A percentile compares a stretch with the other conserved stretches of the same genome.
These are phyloP conservation scores for Diplodus puntazzo DNA, from an alignment of 2,797 vertebrate species.

Conservation along the genomic window DNA sequence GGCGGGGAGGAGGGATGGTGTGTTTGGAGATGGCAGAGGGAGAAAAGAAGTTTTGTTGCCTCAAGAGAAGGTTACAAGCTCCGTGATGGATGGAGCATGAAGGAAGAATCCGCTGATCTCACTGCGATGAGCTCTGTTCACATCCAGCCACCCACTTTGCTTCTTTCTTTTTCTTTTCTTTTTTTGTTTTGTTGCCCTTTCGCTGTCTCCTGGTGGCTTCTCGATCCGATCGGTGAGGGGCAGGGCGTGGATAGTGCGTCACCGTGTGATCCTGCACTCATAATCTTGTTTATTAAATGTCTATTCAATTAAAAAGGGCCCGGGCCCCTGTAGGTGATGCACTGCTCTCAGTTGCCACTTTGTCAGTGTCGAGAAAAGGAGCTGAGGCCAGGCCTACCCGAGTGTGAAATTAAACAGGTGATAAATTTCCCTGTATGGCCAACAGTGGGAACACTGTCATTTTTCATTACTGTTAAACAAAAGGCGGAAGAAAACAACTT, in stretches of 20 bases:
- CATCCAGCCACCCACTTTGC: conserved; percentile 9
- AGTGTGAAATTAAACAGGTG: conserved; percentile 91
- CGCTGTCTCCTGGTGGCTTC: conserved; percentile 11
- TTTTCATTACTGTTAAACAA: conserved; percentile 88
- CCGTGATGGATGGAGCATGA: conserved; percentile 60
- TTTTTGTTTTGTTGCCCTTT: conserved; percentile 22
- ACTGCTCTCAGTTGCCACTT: conserved; percentile 77
- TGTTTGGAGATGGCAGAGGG: conserved; percentile 43
- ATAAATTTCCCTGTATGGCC: conserved; percentile 84
- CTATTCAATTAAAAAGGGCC: conserved; percentile 81
- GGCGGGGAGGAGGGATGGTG: conserved; percentile 22
- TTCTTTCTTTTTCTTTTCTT: neutral
- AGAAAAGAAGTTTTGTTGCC: conserved; percentile 52
- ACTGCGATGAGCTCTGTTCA: conserved; percentile 30
- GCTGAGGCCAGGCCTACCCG: conserved; percentile 80
- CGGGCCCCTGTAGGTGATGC: conserved; percentile 73
- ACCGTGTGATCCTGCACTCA: conserved; percentile 63
- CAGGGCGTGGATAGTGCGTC: conserved; percentile 31
- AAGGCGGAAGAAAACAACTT: conserved; percentile 81
- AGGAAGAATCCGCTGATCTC: conserved; percentile 58
- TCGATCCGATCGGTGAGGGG: conserved; percentile 39
- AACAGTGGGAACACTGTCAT: conserved; percentile 80
- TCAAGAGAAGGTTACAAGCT: conserved; percentile 61
- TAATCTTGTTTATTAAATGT: conserved; percentile 83
- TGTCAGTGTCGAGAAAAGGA: conserved; percentile 83